Evolutionary conservation across 2,888 invertebrate genomes (phyloP), one percentile per base, ranked within the genome.

Genomic region (Philhelius pedissequus): DNA sequence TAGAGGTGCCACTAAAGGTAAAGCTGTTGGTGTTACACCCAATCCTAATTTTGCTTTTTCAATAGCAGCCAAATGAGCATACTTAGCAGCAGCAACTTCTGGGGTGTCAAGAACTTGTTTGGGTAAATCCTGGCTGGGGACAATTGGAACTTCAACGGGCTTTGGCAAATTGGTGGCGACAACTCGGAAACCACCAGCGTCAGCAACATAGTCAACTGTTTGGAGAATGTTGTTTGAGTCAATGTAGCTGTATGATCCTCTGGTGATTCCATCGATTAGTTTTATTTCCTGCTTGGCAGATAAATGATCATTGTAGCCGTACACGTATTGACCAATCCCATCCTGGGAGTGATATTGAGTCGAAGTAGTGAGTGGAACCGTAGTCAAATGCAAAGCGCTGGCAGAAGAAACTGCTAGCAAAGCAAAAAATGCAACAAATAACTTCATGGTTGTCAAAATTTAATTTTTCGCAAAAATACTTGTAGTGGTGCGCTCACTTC

Each of bases 161-260:
- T 48, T 87, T 43, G 94, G 94, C 66, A 94, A 88, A 89, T 94
- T 94, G 22, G 94, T 93, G 75, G 93, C 94, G 1, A 94, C 93
- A 32, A 94, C 93, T 80, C 94, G 93, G 91, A 94, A 94, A 7
- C 94, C 94, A 75, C 92, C 91, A 18, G 91, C 90, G 88, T 94
- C 94, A 58, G 93, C 92, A 13, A 92, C 92, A 88, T 94, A 94
- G 86, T 93, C 92, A 9, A 93, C 94, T 3, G 92, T 92, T 89
- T 94, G 94, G 1, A 93, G 87, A 86, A 93, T 90, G 30, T 94
- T 94, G 22, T 93, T 90, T 4, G 93, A 92, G 90, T 94, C 94
- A 9, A 94, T 89, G 89, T 94, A 94, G 86, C 93, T 93, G 88
- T 94, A 94, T n/a, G 92, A 92, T 78, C 94, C 94, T 9, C 93